Evolutionary conservation across 2,888 invertebrate species (phyloP).

Genomic region (Protophormia terraenovae): DNA sequence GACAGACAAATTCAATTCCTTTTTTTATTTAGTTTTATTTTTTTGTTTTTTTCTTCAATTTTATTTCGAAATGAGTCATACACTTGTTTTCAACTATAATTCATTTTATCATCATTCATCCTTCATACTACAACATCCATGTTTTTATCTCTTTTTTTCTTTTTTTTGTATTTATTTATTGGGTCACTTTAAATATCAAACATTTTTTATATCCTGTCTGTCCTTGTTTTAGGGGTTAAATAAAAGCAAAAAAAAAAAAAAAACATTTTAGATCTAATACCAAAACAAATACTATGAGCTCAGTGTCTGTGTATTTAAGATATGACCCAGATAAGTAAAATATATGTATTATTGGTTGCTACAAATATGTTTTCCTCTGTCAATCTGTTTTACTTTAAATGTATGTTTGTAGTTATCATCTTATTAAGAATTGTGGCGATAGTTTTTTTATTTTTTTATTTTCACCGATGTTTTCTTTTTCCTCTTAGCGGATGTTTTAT

Average conservation of each 20-base stretch:
- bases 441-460: slow-evolving; percentile 1
- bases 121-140: neutral
- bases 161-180: slow-evolving; percentile 36
- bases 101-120: slow-evolving; percentile 23
- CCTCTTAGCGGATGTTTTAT: slow-evolving; percentile 39
- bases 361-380: neutral
- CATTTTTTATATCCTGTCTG: slow-evolving; percentile 16
- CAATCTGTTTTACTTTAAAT: neutral
- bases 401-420: slow-evolving; percentile 10
- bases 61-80: slow-evolving; percentile 32
- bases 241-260: too few species aligned
- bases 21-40: too few species aligned
- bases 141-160: slow-evolving; percentile 12
- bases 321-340: slow-evolving; percentile 63
- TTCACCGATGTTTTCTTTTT: neutral
- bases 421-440: slow-evolving; percentile 31
- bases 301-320: slow-evolving; percentile 38
- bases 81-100: slow-evolving; percentile 19
- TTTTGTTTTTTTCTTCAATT: too few species aligned
- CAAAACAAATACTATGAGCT: neutral
- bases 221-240: slow-evolving; percentile 36
- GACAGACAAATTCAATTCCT: slow-evolving; percentile 1
- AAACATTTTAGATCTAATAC: too few species aligned
- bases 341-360: neutral
- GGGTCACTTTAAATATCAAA: slow-evolving; percentile 39